Evolutionary conservation across 2,113 vertebrate genomes (phyloP).

Genomic region (Donacobius atricapilla): DNA sequence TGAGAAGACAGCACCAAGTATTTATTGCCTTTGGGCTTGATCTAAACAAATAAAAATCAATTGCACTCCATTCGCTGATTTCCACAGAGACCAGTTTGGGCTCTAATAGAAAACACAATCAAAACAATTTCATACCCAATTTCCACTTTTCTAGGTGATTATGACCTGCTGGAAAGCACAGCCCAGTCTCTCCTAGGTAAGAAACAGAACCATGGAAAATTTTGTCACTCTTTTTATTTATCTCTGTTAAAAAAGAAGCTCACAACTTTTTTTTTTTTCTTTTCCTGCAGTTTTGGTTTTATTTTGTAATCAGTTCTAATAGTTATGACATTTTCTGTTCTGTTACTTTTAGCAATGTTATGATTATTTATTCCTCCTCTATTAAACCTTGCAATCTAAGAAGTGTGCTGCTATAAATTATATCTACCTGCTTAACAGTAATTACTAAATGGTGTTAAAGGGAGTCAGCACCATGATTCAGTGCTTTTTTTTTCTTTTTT

Average conservation of each 20-base stretch:
- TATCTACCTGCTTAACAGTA: constrained; percentile 5
- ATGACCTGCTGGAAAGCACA: constrained; percentile 60
- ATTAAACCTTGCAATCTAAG: background rate
- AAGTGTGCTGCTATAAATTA: background rate
- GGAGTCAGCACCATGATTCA: background rate
- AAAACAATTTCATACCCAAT: background rate
- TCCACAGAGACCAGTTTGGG: background rate
- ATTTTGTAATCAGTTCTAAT: constrained; percentile 24
- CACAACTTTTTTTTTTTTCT: background rate
- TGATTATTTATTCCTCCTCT: constrained; percentile 20
- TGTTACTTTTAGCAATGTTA: background rate
- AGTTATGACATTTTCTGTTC: background rate
- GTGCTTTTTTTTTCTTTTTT: background rate
- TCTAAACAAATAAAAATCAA: constrained; percentile 9
- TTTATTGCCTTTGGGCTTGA: constrained; percentile 3
- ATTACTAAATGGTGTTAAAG: background rate
- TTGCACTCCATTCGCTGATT: background rate
- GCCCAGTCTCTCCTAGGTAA: constrained; percentile 70
- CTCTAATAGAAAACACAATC: background rate
- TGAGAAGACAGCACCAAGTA: background rate
- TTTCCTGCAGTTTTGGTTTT: background rate
- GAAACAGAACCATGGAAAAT: background rate
- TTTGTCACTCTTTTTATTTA: background rate
- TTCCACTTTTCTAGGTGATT: constrained; percentile 65
- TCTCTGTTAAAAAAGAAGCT: background rate